phyloP scores from a whole-genome alignment of 1,140 invertebrate species.

The Rhagoletis pomonella region DNA sequence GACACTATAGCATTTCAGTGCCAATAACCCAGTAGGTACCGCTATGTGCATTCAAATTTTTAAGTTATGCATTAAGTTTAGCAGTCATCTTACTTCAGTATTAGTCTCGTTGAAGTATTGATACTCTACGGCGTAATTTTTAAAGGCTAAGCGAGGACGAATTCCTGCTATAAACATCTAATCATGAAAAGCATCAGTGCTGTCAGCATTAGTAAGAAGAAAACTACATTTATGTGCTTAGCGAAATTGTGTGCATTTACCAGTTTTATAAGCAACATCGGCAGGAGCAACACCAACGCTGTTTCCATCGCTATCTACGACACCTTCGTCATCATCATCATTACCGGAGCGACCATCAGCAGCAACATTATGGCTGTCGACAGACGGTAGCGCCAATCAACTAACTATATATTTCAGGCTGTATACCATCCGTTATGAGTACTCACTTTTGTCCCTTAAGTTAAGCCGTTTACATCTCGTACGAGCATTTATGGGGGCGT shows the following conservation, averaged over 20 bases:
- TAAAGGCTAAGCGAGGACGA: not conserved
- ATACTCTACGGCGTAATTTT: not conserved
- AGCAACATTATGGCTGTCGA: not conserved
- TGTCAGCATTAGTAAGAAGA: not conserved
- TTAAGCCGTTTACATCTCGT: not conserved
- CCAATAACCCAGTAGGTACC: not conserved
- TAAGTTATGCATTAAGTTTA: not conserved
- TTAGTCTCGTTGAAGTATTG: not conserved
- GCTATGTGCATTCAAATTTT: not conserved
- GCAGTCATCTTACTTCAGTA: not conserved
- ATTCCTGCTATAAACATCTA: not conserved
- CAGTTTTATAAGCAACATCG: not conserved
- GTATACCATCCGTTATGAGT: not conserved
- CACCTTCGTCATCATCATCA: not conserved
- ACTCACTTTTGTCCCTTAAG: not conserved
- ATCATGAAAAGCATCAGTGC: not conserved
- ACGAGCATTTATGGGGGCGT: conserved; percentile 64
- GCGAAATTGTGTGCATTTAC: not conserved
- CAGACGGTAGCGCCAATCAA: conserved; percentile 41
- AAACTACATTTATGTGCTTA: not conserved
- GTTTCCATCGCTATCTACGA: not conserved
- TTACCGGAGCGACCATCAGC: conserved; percentile 6
- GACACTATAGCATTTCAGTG: too few relatives aligned
- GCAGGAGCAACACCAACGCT: not conserved
- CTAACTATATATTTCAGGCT: not conserved